Base-by-base conservation (phyloP, 2,888 invertebrate species). In the Drosophila paramelanica region DNA sequence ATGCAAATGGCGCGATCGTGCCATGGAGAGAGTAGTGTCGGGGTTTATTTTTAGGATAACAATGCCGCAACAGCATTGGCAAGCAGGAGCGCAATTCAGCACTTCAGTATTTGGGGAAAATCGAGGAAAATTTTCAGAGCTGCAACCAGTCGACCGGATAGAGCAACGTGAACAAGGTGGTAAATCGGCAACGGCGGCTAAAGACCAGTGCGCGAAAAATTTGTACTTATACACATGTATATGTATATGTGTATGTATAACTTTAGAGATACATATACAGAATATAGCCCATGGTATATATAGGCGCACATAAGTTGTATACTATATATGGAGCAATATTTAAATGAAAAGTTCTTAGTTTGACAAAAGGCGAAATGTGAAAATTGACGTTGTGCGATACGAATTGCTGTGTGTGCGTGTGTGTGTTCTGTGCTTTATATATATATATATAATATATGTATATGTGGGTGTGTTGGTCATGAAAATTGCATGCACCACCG, bases 11-110 rank as follows among this genome's bases (percentile, higher is more conserved):
- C 46, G 47, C 53, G 42, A 58, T 62, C 33, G 46, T 51, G 38
- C 33, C 20, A 11, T 23, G 39, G 3, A 45, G 61, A 55, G 73
- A 55, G 67, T 23, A 52, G 41, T 64, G 20, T 69, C 27, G 43
- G 23, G 49, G 69, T 84, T 83, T 83, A 83, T 83, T 83, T 87
- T 79, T 83, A 87, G 83, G 85, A 84, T 81, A 83, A 83, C 85
- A 87, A 83, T 83, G 85, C 81, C 59, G 67, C 71, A 70, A 84
- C 55, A 81, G 79, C 58, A 67, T 64, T 67, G 55, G 39, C 61
- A 49, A 69, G 62, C 42, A 67, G 77, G 62, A 77, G 80, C 51
- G 74, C 64, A 68, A 65, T 83, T 80, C 69, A 73, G 59, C 72
- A 66, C 57, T 80, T 74, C 49, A 53, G 69, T 72, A 56, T 82